A percentile compares a stretch with the other conserved stretches of the same genome.
phyloP scores from a whole-genome alignment of 2,113 vertebrate species.

The Chamaea fasciata region DNA sequence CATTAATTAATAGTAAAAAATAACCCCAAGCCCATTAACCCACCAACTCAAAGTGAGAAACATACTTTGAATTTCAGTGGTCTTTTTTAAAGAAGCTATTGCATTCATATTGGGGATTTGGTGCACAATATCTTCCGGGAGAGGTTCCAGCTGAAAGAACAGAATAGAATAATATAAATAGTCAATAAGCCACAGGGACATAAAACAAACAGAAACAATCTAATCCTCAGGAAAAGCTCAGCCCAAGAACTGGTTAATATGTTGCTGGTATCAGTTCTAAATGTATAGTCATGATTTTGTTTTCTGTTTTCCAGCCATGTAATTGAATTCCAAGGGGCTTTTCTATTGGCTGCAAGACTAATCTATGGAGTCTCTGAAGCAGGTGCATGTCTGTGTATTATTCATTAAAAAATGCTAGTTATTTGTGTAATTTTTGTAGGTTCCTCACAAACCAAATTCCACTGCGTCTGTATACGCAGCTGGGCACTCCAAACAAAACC shows the following conservation, averaged over 20 bases:
- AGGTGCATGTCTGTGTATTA: conserved; percentile 76
- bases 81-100: conserved; percentile 76
- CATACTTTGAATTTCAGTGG: conserved; percentile 81
- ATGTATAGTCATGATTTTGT: conserved; percentile 56
- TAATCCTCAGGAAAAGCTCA: conserved; percentile 52
- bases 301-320: conserved; percentile 66
- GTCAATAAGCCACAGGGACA: conserved; percentile 45
- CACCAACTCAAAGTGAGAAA: conserved; percentile 25
- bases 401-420: conserved; percentile 73
- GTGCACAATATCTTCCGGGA: conserved; percentile 72
- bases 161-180: conserved; percentile 59
- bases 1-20: neutral
- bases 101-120: conserved; percentile 76
- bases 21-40: neutral
- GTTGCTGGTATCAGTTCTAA: conserved; percentile 46
- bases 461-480: conserved; percentile 55
- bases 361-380: conserved; percentile 70
- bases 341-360: conserved; percentile 72
- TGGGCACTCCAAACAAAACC: conserved; percentile 63
- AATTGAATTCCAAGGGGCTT: conserved; percentile 77
- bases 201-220: conserved; percentile 45
- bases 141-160: conserved; percentile 75
- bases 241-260: conserved; percentile 49
- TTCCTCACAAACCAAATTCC: conserved; percentile 71
- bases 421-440: conserved; percentile 72